Evolutionary conservation across 1,140 invertebrate genomes (phyloP).

Genomic region (Chironomus tepperi): DNA sequence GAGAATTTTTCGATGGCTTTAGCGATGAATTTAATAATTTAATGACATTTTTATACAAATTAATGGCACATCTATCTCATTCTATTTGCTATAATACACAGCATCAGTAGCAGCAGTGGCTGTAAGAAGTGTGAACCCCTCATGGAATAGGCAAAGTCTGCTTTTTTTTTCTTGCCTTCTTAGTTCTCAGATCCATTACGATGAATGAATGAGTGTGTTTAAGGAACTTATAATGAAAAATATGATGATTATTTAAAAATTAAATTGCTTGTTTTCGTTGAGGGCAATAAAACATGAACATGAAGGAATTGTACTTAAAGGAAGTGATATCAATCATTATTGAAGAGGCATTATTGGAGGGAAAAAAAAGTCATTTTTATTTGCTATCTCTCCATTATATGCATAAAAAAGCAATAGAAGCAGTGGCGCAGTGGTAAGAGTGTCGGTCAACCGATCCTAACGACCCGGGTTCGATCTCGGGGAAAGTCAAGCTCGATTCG

Average conservation of each 20-base stretch:
- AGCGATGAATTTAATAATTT: constrained; percentile 22
- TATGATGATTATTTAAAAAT: constrained; percentile 21
- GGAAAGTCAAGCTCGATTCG: too few relatives aligned
- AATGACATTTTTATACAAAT: constrained; percentile 23
- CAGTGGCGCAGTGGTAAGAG: too few relatives aligned
- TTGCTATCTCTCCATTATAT: too few relatives aligned
- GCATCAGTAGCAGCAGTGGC: neutral
- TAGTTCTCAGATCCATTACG: too few relatives aligned
- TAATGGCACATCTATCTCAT: constrained; percentile 18
- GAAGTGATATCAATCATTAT: neutral
- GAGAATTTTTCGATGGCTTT: neutral
- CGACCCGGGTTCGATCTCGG: too few relatives aligned
- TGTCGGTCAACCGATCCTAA: too few relatives aligned
- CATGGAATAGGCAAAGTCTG: neutral
- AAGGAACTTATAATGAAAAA: constrained; percentile 16
- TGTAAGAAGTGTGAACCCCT: neutral
- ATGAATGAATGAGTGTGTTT: neutral
- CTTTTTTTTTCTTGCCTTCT: neutral
- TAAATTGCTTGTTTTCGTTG: constrained; percentile 16
- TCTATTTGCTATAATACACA: neutral
- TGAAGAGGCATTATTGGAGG: neutral
- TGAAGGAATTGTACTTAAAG: neutral
- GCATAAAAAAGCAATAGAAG: too few relatives aligned
- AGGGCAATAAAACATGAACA: constrained; percentile 16
- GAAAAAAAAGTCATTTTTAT: too few relatives aligned